Evolutionary conservation across 2,797 vertebrate genomes (phyloP).

Genomic region (Enteromius viviparus): DNA sequence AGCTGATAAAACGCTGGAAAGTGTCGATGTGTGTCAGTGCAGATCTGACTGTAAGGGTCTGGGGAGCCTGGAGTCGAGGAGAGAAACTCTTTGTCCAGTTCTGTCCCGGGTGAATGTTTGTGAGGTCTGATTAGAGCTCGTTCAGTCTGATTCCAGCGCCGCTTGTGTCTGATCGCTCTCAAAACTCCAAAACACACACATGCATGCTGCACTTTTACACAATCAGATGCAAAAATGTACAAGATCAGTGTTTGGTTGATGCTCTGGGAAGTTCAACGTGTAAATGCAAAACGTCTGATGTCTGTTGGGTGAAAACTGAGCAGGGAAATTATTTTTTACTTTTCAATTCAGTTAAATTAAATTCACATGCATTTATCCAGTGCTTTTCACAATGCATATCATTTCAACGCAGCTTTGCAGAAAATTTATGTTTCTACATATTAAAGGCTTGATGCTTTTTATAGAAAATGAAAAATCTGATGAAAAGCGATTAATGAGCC

Average conservation of each 20-base stretch:
- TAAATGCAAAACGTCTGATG: background rate
- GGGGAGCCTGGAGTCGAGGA: background rate
- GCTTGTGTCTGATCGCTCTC: background rate
- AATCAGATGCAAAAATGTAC: background rate
- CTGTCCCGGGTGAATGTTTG: background rate
- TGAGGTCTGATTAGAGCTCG: background rate
- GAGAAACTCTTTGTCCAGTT: background rate
- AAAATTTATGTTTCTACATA: background rate
- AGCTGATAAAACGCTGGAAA: slow-evolving; percentile 22
- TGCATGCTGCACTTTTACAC: background rate
- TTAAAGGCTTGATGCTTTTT: background rate
- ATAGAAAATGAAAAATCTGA: background rate
- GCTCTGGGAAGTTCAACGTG: background rate
- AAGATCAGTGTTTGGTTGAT: background rate
- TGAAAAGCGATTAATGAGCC: background rate
- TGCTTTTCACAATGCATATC: background rate
- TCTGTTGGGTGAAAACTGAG: background rate
- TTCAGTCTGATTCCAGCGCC: background rate
- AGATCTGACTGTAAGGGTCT: background rate
- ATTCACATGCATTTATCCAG: background rate
- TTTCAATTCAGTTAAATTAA: background rate
- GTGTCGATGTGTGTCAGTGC: background rate
- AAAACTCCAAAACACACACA: background rate
- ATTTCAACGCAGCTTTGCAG: background rate
- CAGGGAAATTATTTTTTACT: background rate